These are phyloP conservation scores for Epinephelus fuscoguttatus DNA, from an alignment of 2,113 vertebrate species.

Conservation along the genomic window DNA sequence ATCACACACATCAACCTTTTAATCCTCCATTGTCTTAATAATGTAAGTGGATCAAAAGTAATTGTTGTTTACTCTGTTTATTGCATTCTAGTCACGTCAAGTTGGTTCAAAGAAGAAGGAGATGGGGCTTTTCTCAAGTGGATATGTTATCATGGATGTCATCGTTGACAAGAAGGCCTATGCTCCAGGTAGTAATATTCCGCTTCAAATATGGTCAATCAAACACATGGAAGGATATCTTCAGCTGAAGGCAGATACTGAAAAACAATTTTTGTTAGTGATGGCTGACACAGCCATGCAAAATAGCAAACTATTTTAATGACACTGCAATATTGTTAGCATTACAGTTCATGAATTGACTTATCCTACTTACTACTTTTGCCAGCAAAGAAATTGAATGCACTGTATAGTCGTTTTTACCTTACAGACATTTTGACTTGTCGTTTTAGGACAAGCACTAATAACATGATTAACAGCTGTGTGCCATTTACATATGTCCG, in stretches of 20 bases:
- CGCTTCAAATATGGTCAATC: neutral
- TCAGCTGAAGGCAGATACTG: too few relatives aligned
- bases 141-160: constrained; percentile 69
- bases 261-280: too few relatives aligned
- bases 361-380: neutral
- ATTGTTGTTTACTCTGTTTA: constrained; percentile 16
- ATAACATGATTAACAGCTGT: neutral
- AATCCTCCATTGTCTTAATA: neutral
- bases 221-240: too few relatives aligned
- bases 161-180: constrained; percentile 67
- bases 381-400: neutral
- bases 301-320: too few relatives aligned
- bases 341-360: neutral
- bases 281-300: too few relatives aligned
- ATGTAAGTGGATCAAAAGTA: neutral
- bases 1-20: too few relatives aligned
- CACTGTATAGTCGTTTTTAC: neutral
- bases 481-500: too few relatives aligned
- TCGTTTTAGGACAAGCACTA: neutral
- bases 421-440: neutral
- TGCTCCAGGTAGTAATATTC: constrained; percentile 68
- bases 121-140: constrained; percentile 78
- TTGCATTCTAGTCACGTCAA: constrained; percentile 70
- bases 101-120: constrained; percentile 67
- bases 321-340: too few relatives aligned